Evolutionary conservation across 30 jellyfish, hydroid and myxozoan species (phyloP).

Genomic region (Aurelia coerulea): DNA sequence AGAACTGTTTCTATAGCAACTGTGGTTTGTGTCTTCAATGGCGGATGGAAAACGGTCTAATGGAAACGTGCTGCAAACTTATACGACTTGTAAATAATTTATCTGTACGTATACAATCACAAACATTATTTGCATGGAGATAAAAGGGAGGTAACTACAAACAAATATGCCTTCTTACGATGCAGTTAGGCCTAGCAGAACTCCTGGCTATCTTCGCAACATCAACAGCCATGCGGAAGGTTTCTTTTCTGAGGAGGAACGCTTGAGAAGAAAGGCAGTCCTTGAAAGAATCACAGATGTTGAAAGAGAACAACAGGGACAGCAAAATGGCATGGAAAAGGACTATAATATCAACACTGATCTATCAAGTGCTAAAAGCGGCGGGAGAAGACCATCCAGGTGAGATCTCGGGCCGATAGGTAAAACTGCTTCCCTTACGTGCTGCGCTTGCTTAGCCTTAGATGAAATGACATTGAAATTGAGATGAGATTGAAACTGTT

Average conservation of each 20-base stretch:
- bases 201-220: conserved; percentile 28
- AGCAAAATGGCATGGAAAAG: too few species aligned
- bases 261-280: conserved; percentile 37
- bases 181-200: conserved; percentile 13
- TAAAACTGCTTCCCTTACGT: too few species aligned
- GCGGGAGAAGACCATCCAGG: too few species aligned
- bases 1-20: conserved; percentile 23
- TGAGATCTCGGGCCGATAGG: too few species aligned
- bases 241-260: conserved; percentile 61
- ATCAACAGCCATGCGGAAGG: conserved; percentile 12
- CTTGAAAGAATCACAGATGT: conserved; percentile 41
- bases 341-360: too few species aligned
- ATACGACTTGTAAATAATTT: background rate
- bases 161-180: conserved; percentile 48
- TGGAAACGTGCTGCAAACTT: background rate
- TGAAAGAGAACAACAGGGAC: background rate
- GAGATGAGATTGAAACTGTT: too few species aligned
- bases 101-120: background rate
- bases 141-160: background rate
- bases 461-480: too few species aligned
- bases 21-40: conserved; percentile 10
- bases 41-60: background rate
- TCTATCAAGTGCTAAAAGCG: too few species aligned
- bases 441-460: too few species aligned
- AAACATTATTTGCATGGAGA: background rate